These are phyloP conservation scores for Bombus picipes DNA, from an alignment of 1,140 invertebrate species.

Conservation along the genomic window DNA sequence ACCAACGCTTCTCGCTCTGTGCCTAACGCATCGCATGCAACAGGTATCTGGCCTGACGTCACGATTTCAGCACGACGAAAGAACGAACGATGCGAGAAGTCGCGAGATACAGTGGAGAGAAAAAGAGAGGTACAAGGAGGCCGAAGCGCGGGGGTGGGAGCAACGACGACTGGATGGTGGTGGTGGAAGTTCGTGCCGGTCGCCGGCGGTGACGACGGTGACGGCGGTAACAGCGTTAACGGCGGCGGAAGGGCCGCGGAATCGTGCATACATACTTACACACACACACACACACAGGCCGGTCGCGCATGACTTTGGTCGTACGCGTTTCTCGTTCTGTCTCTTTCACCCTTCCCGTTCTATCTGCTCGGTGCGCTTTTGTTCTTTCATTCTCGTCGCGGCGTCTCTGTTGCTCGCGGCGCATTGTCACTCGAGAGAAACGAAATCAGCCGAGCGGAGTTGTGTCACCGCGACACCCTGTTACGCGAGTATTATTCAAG, in stretches of 20 bases:
- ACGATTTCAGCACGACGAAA: conserved; percentile 55
- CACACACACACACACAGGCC: conserved; percentile 37
- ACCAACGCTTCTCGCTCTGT: conserved; percentile 45
- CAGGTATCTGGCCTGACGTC: conserved; percentile 76
- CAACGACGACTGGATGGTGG: conserved; percentile 10
- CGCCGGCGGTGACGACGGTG: conserved; percentile 5
- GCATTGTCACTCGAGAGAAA: conserved; percentile 44
- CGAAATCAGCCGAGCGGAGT: conserved; percentile 42
- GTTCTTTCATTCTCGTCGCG: neutral
- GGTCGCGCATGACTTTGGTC: conserved; percentile 55
- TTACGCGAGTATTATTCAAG: conserved; percentile 68
- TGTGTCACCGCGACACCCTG: conserved; percentile 62
- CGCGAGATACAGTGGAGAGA: neutral
- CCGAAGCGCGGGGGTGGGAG: conserved; percentile 36
- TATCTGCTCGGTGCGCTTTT: conserved; percentile 2
- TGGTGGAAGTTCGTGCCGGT: conserved; percentile 23
- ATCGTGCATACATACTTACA: conserved; percentile 44
- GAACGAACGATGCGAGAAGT: conserved; percentile 32
- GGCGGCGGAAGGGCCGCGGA: conserved; percentile 29
- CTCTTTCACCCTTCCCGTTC: neutral
- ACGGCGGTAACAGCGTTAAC: neutral
- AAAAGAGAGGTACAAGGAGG: conserved; percentile 15
- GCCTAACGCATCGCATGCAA: conserved; percentile 66
- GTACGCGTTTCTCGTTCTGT: conserved; percentile 18
- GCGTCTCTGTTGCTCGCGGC: conserved; percentile 1